Conservation (phyloP, 2,113 vertebrate species). For the Hyperopisus bebe region DNA sequence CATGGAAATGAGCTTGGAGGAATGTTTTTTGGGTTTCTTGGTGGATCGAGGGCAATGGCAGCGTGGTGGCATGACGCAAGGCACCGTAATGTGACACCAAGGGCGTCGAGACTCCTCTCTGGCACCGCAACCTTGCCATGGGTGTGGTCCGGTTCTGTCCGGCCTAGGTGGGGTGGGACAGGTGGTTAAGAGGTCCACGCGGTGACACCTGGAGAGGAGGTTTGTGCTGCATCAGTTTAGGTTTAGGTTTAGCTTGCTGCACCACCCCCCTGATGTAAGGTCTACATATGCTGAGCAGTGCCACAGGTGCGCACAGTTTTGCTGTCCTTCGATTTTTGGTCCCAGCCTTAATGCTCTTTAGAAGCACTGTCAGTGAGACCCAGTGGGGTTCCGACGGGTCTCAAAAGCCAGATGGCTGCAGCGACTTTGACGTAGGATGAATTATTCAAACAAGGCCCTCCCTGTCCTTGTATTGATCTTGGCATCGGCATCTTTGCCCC, state of each 20-base stretch:
- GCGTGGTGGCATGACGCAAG: background rate
- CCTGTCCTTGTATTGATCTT: constrained; percentile 27
- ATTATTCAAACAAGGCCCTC: constrained; percentile 23
- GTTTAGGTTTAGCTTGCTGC: background rate
- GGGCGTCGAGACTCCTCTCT: background rate
- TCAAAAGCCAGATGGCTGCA: constrained; percentile 19
- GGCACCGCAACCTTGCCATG: background rate
- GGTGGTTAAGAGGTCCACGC: background rate
- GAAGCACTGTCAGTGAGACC: constrained; percentile 23
- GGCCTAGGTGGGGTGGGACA: background rate
- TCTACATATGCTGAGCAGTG: background rate
- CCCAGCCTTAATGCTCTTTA: background rate
- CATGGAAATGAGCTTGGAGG: background rate
- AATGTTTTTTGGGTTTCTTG: background rate
- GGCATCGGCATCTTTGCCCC: constrained; percentile 14
- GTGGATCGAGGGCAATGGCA: background rate
- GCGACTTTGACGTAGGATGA: constrained; percentile 11
- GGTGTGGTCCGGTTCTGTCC: background rate
- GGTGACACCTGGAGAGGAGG: background rate
- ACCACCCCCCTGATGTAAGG: background rate
- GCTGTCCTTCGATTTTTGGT: background rate
- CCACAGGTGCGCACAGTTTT: background rate
- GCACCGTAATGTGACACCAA: background rate
- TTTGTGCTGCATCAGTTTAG: background rate
- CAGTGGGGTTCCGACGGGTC: constrained; percentile 1